A percentile compares a stretch with the other conserved stretches of the same genome.
These are phyloP conservation scores for Idaea aversata DNA, from an alignment of 2,888 invertebrate species.

Conservation along the genomic window DNA sequence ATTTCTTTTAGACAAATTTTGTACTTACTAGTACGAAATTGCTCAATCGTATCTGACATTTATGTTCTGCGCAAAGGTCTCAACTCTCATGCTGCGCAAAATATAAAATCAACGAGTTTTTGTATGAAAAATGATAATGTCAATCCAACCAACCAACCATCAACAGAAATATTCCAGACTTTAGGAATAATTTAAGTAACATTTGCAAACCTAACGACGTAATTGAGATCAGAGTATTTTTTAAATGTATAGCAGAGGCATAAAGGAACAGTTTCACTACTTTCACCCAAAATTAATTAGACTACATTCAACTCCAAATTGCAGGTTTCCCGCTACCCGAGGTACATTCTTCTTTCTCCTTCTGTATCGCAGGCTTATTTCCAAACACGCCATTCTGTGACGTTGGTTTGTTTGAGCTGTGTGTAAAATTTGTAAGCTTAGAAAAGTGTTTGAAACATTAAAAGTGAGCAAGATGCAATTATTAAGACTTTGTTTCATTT, in stretches of 20 bases:
- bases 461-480: not conserved
- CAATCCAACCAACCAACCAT: not conserved
- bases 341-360: slow-evolving; percentile 46
- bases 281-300: not conserved
- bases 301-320: slow-evolving; percentile 52
- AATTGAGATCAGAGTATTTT: not conserved
- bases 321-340: slow-evolving; percentile 54
- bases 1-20: too few relatives aligned
- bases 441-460: not conserved
- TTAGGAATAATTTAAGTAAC: not conserved
- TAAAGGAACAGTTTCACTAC: not conserved
- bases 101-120: too few relatives aligned
- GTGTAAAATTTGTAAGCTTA: slow-evolving; percentile 15
- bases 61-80: too few relatives aligned
- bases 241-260: not conserved
- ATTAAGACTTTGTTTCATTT: slow-evolving; percentile 2
- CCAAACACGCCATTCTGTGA: slow-evolving; percentile 49
- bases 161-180: not conserved
- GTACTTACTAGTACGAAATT: too few relatives aligned
- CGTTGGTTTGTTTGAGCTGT: slow-evolving; percentile 53
- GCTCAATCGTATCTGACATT: too few relatives aligned
- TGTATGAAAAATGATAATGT: too few relatives aligned
- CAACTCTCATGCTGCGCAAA: too few relatives aligned
- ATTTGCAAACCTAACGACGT: too few relatives aligned
- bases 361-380: slow-evolving; percentile 25